These are phyloP conservation scores for Melitaea cinxia DNA, from an alignment of 1,140 invertebrate species.

Conservation along the genomic window DNA sequence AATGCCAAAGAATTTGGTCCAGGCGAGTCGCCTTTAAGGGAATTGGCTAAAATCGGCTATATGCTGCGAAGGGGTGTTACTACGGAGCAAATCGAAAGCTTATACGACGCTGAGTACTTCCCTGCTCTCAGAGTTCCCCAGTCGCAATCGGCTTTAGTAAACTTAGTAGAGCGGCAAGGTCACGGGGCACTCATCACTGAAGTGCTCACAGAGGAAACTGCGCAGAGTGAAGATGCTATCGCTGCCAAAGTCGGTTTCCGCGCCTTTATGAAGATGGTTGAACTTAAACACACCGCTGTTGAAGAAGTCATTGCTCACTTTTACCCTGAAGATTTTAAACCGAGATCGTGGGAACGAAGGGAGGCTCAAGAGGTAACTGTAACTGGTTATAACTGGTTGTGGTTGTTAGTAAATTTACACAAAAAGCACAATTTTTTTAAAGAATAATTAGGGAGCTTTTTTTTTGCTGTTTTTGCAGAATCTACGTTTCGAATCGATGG, in stretches of 20 bases:
- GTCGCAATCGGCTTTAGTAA: slow-evolving; percentile 90
- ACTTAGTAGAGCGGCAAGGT: slow-evolving; percentile 90
- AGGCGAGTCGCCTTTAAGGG: slow-evolving; percentile 88
- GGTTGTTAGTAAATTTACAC: no score
- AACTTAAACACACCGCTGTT: slow-evolving; percentile 89
- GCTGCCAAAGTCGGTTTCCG: slow-evolving; percentile 90
- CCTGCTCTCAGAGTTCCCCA: slow-evolving; percentile 89
- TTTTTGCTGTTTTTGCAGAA: no score
- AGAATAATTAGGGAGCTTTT: no score
- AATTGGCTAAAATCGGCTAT: slow-evolving; percentile 91
- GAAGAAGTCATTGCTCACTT: slow-evolving; percentile 92
- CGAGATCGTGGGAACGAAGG: slow-evolving; percentile 88
- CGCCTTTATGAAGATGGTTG: slow-evolving; percentile 92
- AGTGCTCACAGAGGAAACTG: slow-evolving; percentile 88
- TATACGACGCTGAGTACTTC: slow-evolving; percentile 90
- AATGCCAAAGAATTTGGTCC: slow-evolving; percentile 90
- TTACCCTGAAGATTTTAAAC: slow-evolving; percentile 90
- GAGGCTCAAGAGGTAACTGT: slow-evolving; percentile 84
- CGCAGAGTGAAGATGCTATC: slow-evolving; percentile 87
- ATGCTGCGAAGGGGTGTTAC: slow-evolving; percentile 88
- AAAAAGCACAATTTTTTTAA: no score
- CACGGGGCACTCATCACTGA: slow-evolving; percentile 90
- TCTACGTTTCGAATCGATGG: no score
- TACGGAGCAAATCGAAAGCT: slow-evolving; percentile 88
- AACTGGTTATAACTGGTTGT: background rate